A percentile compares a stretch with the other conserved stretches of the same genome.
These are phyloP conservation scores for Orientallactaga bullata DNA, from an alignment of 2,113 vertebrate species.

Conservation along the genomic window DNA sequence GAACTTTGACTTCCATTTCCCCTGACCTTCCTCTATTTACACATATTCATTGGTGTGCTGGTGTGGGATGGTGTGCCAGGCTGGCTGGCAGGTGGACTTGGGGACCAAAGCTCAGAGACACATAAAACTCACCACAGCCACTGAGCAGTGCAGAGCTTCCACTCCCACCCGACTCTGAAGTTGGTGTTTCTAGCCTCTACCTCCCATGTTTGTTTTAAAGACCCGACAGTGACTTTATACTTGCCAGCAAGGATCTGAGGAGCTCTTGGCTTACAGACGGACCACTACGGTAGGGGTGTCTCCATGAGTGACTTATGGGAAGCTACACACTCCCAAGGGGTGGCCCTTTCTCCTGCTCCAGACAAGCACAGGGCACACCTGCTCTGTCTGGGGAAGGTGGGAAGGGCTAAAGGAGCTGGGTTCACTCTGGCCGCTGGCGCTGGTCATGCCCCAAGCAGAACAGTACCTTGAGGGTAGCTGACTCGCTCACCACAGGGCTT, in stretches of 20 bases:
- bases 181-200: background rate
- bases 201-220: background rate
- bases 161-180: background rate
- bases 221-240: background rate
- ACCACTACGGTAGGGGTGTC: no score
- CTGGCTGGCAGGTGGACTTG: background rate
- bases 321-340: background rate
- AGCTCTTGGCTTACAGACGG: background rate
- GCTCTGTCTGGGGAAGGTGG: background rate
- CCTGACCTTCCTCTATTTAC: fast-evolving
- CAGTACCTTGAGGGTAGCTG: background rate
- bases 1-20: background rate
- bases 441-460: background rate
- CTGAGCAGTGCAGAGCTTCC: background rate
- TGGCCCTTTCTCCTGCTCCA: background rate
- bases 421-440: background rate
- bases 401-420: background rate
- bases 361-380: background rate
- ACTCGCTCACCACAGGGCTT: background rate
- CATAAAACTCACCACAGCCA: background rate
- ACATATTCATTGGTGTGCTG: fast-evolving
- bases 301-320: background rate
- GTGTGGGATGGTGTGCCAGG: fast-evolving
- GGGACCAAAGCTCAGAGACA: background rate
- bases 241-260: no score